Percentiles rank a stretch among this genome's conserved stretches.
These are phyloP conservation scores for Asteroscopus sphinx DNA, from an alignment of 2,888 invertebrate genomes.

Conservation along the genomic window DNA sequence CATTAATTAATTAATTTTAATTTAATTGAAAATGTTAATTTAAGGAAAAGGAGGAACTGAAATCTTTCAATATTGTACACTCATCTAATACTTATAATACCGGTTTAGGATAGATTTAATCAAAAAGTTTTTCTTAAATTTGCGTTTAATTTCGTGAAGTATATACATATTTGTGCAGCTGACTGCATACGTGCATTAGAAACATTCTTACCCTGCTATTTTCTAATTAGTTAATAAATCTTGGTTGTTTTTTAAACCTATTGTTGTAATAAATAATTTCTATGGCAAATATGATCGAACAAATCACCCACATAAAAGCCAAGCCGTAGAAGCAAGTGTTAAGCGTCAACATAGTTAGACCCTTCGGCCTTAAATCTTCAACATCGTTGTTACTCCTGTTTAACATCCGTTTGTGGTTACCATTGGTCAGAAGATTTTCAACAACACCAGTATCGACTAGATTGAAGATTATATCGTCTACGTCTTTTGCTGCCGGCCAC, in stretches of 20 bases:
- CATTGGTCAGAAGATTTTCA: constrained; percentile 48
- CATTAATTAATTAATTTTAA: too few species aligned
- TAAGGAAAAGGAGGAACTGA: too few species aligned
- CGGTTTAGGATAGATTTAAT: too few species aligned
- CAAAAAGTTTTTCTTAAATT: too few species aligned
- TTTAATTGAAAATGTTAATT: too few species aligned
- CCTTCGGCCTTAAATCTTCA: constrained; percentile 23
- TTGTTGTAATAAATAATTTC: constrained; percentile 63
- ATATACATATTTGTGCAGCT: too few species aligned
- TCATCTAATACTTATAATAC: too few species aligned
- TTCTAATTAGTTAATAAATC: too few species aligned
- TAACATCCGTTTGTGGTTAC: constrained; percentile 29
- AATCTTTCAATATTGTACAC: too few species aligned
- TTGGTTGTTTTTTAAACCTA: neutral
- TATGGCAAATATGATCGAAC: constrained; percentile 58
- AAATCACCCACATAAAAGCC: constrained; percentile 59
- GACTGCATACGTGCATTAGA: too few species aligned
- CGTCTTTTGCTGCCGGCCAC: constrained; percentile 68
- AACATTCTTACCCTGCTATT: too few species aligned
- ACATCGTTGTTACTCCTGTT: constrained; percentile 8
- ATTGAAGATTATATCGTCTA: constrained; percentile 54
- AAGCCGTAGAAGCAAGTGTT: constrained; percentile 71
- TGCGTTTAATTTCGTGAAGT: too few species aligned
- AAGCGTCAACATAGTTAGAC: constrained; percentile 62
- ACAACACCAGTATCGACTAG: constrained; percentile 67